Percentiles rank a stretch among this genome's conserved stretches.
phyloP scores from a whole-genome alignment of 2,797 vertebrate species.

The Poeciliopsis presidionis region DNA sequence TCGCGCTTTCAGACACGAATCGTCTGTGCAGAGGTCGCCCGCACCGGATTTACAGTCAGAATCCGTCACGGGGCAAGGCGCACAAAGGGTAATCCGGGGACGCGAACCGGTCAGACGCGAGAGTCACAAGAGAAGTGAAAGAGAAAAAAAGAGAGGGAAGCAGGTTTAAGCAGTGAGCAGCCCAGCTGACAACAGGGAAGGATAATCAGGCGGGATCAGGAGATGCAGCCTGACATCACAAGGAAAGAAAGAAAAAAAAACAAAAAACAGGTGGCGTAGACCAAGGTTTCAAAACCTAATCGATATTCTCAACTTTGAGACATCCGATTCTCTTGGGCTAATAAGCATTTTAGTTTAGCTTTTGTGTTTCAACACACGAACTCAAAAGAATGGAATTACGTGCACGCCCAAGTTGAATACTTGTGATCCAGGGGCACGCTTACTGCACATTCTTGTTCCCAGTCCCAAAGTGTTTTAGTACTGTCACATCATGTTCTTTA shows the following conservation, averaged over 20 bases:
- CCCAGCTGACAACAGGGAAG: background rate
- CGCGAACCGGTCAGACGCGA: background rate
- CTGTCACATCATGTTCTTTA: constrained; percentile 5
- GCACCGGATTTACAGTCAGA: background rate
- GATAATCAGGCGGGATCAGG: background rate
- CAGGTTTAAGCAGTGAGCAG: background rate
- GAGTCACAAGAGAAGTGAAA: background rate
- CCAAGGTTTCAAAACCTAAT: background rate
- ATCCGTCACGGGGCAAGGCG: background rate
- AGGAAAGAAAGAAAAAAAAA: background rate
- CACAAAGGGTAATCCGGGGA: background rate
- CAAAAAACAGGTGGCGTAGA: background rate
- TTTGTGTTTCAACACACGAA: background rate
- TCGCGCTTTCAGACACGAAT: background rate
- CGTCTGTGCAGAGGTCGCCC: background rate
- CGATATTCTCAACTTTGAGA: background rate
- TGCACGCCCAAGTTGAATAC: background rate
- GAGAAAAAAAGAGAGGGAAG: background rate
- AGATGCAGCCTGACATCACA: background rate
- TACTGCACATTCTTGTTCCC: background rate
- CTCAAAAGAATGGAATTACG: background rate
- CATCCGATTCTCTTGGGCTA: background rate
- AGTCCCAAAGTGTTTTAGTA: background rate
- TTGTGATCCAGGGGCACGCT: background rate
- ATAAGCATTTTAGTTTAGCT: background rate